Conservation (phyloP, 2,888 invertebrate species). For the Cephonodes hylas region DNA sequence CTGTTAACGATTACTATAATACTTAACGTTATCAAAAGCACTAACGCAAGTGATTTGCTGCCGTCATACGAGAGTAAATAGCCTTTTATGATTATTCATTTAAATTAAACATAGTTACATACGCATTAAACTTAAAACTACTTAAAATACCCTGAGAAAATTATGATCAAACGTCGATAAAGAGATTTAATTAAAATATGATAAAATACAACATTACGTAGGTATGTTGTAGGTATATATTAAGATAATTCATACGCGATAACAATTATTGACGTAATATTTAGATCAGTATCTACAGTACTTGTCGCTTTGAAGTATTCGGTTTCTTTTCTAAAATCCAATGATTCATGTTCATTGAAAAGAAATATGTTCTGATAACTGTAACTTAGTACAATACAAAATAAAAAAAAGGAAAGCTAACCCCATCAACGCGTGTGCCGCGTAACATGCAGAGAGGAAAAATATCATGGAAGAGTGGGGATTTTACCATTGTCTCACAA, state of each 20-base stretch:
- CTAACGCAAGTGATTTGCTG: neutral
- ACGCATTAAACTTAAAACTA: neutral
- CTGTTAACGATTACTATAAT: neutral
- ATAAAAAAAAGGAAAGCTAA: too few relatives aligned
- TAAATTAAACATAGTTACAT: neutral
- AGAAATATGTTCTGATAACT: neutral
- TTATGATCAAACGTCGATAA: slow-evolving; percentile 25
- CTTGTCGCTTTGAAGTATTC: neutral
- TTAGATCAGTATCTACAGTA: neutral
- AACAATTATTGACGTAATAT: slow-evolving; percentile 15
- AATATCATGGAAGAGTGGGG: too few relatives aligned
- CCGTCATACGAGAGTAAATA: neutral
- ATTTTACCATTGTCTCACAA: too few relatives aligned
- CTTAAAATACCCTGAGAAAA: slow-evolving; percentile 5
- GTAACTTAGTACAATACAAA: too few relatives aligned
- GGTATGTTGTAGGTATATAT: slow-evolving; percentile 14
- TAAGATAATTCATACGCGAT: slow-evolving; percentile 19
- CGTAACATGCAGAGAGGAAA: too few relatives aligned
- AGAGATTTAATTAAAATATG: slow-evolving; percentile 24
- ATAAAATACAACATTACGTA: slow-evolving; percentile 17
- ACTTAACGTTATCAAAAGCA: neutral
- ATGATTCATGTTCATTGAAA: neutral
- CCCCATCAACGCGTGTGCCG: too few relatives aligned
- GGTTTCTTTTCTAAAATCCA: neutral
- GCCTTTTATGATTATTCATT: neutral